Conservation (phyloP, 2,113 vertebrate genomes). For the Aythya baeri region DNA sequence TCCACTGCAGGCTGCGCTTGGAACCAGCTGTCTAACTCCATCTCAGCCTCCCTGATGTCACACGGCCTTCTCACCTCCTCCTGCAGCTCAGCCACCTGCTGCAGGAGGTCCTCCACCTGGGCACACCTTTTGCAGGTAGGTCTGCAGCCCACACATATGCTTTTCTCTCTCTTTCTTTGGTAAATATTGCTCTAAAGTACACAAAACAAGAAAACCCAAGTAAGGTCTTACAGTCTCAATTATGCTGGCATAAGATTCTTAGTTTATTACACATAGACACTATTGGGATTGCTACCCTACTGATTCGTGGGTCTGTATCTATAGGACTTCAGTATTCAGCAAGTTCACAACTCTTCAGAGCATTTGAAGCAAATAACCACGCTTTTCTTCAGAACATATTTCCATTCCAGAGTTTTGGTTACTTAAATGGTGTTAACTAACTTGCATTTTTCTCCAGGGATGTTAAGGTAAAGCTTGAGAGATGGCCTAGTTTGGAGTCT, state of each 20-base stretch:
- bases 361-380: conserved; percentile 22
- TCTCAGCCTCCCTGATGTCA: too few relatives aligned
- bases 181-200: neutral
- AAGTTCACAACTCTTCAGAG: neutral
- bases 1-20: too few relatives aligned
- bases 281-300: neutral
- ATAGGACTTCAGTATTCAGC: neutral
- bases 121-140: neutral
- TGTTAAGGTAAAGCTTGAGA: conserved; percentile 54
- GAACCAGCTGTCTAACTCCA: too few relatives aligned
- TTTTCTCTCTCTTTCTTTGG: neutral
- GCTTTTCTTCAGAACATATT: neutral
- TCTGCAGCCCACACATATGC: neutral
- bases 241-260: neutral
- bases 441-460: neutral
- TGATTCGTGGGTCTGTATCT: neutral
- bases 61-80: too few relatives aligned
- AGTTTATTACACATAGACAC: neutral
- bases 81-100: too few relatives aligned
- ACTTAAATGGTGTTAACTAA: conserved; percentile 7
- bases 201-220: neutral
- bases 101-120: too few relatives aligned
- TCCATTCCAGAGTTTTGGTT: conserved; percentile 32
- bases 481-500: conserved; percentile 45
- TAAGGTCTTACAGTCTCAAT: neutral